Evolutionary conservation across 2,888 invertebrate species (phyloP), one percentile per base, ranked within the genome.

Genomic region (Phyto melanocephala): DNA sequence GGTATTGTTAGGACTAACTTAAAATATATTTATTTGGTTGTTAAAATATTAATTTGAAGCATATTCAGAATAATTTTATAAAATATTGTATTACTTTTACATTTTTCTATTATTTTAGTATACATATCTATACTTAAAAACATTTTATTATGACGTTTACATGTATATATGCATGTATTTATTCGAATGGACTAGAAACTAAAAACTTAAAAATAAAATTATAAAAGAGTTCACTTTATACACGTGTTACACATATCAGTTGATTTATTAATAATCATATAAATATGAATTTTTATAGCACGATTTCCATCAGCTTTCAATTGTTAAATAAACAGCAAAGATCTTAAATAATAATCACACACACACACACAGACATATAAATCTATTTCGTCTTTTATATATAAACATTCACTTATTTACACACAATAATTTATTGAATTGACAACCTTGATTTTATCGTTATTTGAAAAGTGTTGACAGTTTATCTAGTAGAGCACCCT

Each of bases 381-480:
- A n/a, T n/a, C 15, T 15, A 33, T 2, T 2, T 56, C 7, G 10
- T 15, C 11, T 45, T 2, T 3, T 20, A 17, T 20, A 20, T 1
- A 28, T 62, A n/a, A 0, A 20, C n/a, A 13, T n/a, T 37, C 15
- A 37, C 11, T 4, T 2, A 33, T 8, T 1, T 10, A 7, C n/a
- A 13, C 24, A 45, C 20, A 63, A 7, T 24, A 28, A 42, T 58
- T 37, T 10, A 63, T 33, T 63, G 62, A 17, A 11, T 13, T 63
- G 63, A 33, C 24, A 6, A 33, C 60, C 72, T 62, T 62, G 37
- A 60, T 24, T 50, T 28, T 7, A 17, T 58, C 28, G 60, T 47
- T 24, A 28, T 72, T 40, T 50, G n/a, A 35, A 24, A 62, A 47
- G 60, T 50, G 72, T 50, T 62, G 72, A 50, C 37, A 62, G 50